These are phyloP conservation scores for Mongoloraphidia duomilia DNA, from an alignment of 2,888 invertebrate genomes.

Conservation along the genomic window DNA sequence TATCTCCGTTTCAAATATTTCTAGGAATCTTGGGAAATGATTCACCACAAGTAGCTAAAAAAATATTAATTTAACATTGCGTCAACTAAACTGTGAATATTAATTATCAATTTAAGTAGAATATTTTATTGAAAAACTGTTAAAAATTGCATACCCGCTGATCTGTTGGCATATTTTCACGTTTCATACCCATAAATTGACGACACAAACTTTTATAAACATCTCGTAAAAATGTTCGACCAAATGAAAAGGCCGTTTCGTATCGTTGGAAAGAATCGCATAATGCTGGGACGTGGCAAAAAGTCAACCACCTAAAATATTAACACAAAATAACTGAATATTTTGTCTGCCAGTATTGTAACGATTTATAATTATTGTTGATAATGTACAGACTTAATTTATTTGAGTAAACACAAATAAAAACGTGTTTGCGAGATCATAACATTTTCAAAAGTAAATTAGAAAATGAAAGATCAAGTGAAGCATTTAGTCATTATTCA, in stretches of 20 bases:
- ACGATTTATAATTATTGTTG: too few species aligned
- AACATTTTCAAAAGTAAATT: too few species aligned
- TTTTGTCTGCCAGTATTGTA: too few species aligned
- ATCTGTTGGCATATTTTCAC: slow-evolving; percentile 78
- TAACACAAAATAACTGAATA: too few species aligned
- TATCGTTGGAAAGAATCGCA: slow-evolving; percentile 86
- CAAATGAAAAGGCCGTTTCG: slow-evolving; percentile 85
- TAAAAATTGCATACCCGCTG: slow-evolving; percentile 38
- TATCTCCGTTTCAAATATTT: slow-evolving; percentile 76
- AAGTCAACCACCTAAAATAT: slow-evolving; percentile 68
- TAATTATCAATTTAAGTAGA: not conserved
- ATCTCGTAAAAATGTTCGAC: slow-evolving; percentile 69
- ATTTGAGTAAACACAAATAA: too few species aligned
- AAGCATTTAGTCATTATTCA: too few species aligned
- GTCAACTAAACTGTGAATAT: too few species aligned
- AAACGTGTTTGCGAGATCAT: too few species aligned
- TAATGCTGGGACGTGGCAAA: slow-evolving; percentile 89
- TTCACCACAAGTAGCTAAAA: slow-evolving; percentile 56
- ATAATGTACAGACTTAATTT: too few species aligned
- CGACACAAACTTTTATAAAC: slow-evolving; percentile 66
- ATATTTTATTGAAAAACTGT: not conserved
- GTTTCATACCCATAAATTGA: slow-evolving; percentile 74
- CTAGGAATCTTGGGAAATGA: slow-evolving; percentile 85
- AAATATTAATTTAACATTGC: not conserved
- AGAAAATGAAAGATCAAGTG: too few species aligned